phyloP scores from a whole-genome alignment of 2,113 vertebrate species.

The Pardalotus punctatus region DNA sequence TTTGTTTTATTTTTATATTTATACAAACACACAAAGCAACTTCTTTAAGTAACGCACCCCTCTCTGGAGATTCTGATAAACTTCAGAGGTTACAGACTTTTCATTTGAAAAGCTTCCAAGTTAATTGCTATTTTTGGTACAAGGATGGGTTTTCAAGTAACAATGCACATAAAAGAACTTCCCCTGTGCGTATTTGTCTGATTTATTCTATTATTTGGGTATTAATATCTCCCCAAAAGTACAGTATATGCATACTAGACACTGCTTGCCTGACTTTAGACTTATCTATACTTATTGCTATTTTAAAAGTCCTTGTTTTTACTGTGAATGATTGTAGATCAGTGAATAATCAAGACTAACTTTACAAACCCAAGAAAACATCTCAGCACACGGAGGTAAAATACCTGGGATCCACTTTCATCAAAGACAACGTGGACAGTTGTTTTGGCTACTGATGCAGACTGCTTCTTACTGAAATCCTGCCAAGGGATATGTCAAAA shows the following conservation, averaged over 20 bases:
- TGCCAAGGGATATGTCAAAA: constrained; percentile 54
- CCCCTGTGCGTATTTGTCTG: neutral
- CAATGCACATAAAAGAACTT: neutral
- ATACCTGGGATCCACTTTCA: constrained; percentile 87
- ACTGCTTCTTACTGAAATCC: constrained; percentile 78
- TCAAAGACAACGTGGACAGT: constrained; percentile 80
- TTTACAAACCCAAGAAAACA: neutral
- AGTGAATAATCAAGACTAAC: neutral
- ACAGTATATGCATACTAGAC: neutral
- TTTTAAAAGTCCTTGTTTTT: neutral
- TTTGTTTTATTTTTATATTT: neutral
- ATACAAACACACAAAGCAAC: neutral
- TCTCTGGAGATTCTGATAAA: neutral
- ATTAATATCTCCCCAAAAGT: neutral
- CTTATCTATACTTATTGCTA: neutral
- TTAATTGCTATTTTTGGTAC: neutral
- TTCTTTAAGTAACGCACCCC: neutral
- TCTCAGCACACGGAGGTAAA: neutral
- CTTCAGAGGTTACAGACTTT: neutral
- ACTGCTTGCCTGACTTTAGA: neutral
- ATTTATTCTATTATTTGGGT: neutral
- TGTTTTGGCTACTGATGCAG: constrained; percentile 82
- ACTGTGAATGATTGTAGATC: neutral
- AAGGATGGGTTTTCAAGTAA: neutral
- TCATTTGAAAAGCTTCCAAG: neutral